Evolutionary conservation across 2,113 vertebrate species (phyloP), one percentile per base, ranked within the genome.

Genomic region (Ammodytes marinus): DNA sequence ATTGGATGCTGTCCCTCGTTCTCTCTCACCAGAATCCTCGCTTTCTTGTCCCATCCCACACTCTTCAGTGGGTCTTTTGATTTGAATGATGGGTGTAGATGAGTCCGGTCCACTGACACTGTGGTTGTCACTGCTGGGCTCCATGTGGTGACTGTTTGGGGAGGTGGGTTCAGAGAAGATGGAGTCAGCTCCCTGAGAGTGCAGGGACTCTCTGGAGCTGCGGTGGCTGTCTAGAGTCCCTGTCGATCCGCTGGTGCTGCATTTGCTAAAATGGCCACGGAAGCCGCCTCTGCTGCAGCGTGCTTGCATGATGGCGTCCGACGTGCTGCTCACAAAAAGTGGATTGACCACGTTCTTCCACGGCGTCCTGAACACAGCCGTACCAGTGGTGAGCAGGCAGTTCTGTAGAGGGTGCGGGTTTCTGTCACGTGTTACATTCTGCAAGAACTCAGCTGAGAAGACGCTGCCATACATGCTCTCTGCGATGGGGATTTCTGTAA

Each of bases 261-360:
- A 94, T 69, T 87, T 60, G 65, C 88, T 93, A 9, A 96, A 91
- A 19, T 90, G 92, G 13, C 91, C 92, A 2, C 87, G 88, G 53
- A 93, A 91, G 73, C 86, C 80, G 0, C 69, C 69, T 52, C 90
- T 73, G 77, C 85, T 77, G 68, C 89, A 82, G 63, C 46, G 92
- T 0, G 92, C 91, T 82, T 94, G 93, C 90, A 94, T 93, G 89
- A 93, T 88, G 66, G 92, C 91, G 89, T 95, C 93, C 0, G 92
- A 87, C 1, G 94, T 93, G 92, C 90, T 95, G 78, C 87, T 93
- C 71, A 96, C 88, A 66, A 95, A 95, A 74, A 95, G 80, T 2
- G 96, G 95, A 74, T 94, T 95, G 74, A 94, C 92, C 84, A 96
- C 92, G 86, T 95, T 96, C 82, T 93, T 95, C 96, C 96, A 97